Percentiles rank a stretch among this genome's conserved stretches.
These are phyloP conservation scores for Margarornis squamiger DNA, from an alignment of 2,797 vertebrate genomes.

Conservation along the genomic window DNA sequence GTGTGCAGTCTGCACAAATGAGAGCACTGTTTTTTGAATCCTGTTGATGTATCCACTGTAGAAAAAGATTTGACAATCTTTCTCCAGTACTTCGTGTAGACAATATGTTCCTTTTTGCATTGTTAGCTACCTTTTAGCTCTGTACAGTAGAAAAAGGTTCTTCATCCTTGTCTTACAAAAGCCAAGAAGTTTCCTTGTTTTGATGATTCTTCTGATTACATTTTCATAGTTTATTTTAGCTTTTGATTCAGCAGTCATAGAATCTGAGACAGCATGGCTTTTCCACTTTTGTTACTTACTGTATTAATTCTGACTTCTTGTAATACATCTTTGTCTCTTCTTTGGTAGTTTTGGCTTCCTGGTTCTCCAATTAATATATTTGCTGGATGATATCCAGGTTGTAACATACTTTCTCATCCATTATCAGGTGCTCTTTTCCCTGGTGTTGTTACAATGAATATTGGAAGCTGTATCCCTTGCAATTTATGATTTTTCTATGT, in stretches of 20 bases:
- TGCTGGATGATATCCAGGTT: background rate
- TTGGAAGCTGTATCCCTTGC: background rate
- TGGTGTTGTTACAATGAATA: background rate
- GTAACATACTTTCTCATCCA: background rate
- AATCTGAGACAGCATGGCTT: background rate
- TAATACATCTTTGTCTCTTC: background rate
- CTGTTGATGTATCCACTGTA: background rate
- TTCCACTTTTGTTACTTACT: background rate
- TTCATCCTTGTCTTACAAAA: background rate
- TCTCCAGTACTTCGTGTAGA: background rate
- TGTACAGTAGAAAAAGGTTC: background rate
- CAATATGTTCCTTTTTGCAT: background rate
- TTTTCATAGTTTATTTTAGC: background rate
- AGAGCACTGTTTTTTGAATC: conserved; percentile 3
- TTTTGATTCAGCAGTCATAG: background rate
- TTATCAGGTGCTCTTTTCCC: background rate
- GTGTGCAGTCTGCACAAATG: conserved; percentile 22
- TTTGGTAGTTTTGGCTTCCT: background rate
- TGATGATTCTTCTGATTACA: background rate
- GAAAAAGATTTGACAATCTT: background rate
- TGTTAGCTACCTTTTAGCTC: background rate
- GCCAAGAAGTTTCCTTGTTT: background rate
- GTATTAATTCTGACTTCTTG: background rate
- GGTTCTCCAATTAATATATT: background rate
- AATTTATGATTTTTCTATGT: background rate